A percentile compares a stretch with the other conserved stretches of the same genome.
phyloP scores from a whole-genome alignment of 2,797 vertebrate species.

The Falco concolor region DNA sequence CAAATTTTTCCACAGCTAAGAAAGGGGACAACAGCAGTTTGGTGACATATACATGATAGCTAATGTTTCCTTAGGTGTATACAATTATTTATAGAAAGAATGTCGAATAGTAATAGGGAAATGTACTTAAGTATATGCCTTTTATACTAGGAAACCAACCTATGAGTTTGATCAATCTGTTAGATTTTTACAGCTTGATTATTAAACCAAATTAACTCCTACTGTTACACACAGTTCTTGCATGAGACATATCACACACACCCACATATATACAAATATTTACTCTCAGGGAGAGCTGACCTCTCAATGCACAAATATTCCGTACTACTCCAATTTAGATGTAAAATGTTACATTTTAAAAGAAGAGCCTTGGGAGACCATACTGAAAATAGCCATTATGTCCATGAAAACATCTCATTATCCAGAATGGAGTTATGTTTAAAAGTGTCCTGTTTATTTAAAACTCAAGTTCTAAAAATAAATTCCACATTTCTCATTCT shows the following conservation, averaged over 20 bases:
- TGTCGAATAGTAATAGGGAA: not conserved
- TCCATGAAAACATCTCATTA: constrained; percentile 25
- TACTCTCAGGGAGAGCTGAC: constrained; percentile 27
- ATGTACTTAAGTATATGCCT: not conserved
- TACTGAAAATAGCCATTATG: constrained; percentile 16
- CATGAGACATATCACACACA: not conserved
- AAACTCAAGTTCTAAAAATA: constrained; percentile 33
- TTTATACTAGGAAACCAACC: not conserved
- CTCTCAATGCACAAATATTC: constrained; percentile 6
- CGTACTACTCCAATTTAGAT: not conserved
- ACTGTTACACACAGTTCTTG: not conserved
- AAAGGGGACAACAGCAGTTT: not conserved
- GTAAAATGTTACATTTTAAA: not conserved
- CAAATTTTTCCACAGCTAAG: not conserved
- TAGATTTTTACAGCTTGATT: constrained; percentile 22
- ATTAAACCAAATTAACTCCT: constrained; percentile 20
- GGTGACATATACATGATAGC: not conserved
- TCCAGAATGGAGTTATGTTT: not conserved
- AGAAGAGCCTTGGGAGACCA: not conserved
- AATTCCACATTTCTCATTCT: not conserved
- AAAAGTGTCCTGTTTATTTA: constrained; percentile 42
- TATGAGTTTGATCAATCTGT: not conserved
- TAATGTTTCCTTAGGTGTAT: not conserved
- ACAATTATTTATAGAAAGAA: not conserved
- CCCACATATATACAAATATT: constrained; percentile 34